Base-by-base conservation (phyloP, 1,140 invertebrate genomes). In the Drosophila nannoptera region DNA sequence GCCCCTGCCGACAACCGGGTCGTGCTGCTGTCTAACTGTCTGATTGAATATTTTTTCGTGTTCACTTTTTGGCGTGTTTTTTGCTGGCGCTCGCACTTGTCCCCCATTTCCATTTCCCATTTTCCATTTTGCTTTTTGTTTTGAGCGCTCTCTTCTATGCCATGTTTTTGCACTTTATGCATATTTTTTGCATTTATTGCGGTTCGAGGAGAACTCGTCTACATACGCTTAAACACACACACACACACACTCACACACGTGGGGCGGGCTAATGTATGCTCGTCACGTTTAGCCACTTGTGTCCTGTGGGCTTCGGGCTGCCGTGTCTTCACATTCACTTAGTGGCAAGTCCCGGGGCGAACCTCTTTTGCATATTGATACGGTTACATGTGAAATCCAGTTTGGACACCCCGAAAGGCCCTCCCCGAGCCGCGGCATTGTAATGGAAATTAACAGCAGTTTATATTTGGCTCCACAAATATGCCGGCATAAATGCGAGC, bases 221-320 rank as follows among this genome's bases (percentile, higher is more conserved):
- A 11, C 9, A 40, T 40, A 40, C 36, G n/a, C n/a, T 1, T 38
- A 12, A 11, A 0, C 14, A 7, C 14, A n/a, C n/a, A n/a, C n/a
- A 38, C 8, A 8, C 8, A 38, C n/a, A 38, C 36, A 38, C 11
- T 5, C 11, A n/a, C n/a, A 0, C 14, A 7, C 14, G 40, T 14
- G 4, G 8, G 8, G 29, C 16, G n/a, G 11, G 38, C 61, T 84
- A 84, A 84, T 84, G 69, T 84, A 84, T 84, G 80, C 80, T 80
- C 63, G 76, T 84, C 80, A 84, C 80, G 80, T 84, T 83, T 86
- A 71, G 81, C 76, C 76, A 84, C 80, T 84, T 84, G 80, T 77
- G 73, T 80, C 73, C 80, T 67, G 65, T 33, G 69, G 43, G 50
- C 63, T 36, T 38, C 54, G 54, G n/a, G 59, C 72, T 69, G 33